These are phyloP conservation scores for Alloplasta piceator DNA, from an alignment of 2,888 invertebrate species.

Conservation along the genomic window DNA sequence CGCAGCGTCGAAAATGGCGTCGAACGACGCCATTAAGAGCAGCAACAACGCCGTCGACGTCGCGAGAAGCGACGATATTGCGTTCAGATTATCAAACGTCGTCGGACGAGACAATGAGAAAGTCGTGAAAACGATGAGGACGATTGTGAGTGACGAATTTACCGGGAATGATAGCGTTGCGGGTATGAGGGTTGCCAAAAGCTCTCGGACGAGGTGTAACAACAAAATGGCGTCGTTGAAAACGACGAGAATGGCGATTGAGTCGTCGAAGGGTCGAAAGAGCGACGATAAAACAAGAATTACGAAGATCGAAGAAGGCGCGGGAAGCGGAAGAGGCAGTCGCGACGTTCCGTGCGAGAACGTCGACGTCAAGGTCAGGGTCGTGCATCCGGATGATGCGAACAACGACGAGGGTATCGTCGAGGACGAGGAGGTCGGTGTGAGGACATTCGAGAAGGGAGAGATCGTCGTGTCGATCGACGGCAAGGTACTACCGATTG, in stretches of 20 bases:
- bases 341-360: conserved; percentile 55
- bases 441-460: conserved; percentile 80
- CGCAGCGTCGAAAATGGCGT: conserved; percentile 22
- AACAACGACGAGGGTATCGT: conserved; percentile 66
- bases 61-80: conserved; percentile 18
- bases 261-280: conserved; percentile 12
- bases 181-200: conserved; percentile 83
- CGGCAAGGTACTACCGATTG: conserved; percentile 77
- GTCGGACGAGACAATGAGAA: conserved; percentile 37
- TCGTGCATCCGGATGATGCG: conserved; percentile 42
- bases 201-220: conserved; percentile 77
- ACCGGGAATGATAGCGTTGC: conserved; percentile 80
- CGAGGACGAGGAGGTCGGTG: conserved; percentile 70
- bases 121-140: neutral
- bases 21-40: neutral
- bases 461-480: conserved; percentile 79
- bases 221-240: neutral
- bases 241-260: conserved; percentile 17
- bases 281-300: conserved; percentile 15
- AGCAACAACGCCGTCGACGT: neutral
- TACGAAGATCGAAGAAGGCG: neutral
- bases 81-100: conserved; percentile 44
- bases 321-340: conserved; percentile 12
- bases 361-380: conserved; percentile 70
- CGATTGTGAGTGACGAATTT: conserved; percentile 77